Evolutionary conservation across 2,797 vertebrate species (phyloP), one percentile per base, ranked within the genome.

Genomic region (Schizothorax lantsangensis): DNA sequence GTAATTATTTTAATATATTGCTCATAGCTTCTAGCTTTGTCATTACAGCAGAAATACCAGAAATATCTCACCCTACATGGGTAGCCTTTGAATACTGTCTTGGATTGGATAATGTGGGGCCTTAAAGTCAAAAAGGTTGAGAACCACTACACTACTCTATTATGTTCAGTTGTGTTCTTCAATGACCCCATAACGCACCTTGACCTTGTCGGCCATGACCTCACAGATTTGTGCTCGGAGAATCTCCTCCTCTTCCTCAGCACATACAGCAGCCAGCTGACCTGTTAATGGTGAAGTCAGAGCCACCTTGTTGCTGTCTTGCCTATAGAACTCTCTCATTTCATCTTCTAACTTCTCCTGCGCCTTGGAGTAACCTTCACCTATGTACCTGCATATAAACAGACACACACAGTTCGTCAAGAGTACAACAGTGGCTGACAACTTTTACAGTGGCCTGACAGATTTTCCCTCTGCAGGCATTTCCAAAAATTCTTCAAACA

Each of bases 301-400:
- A 43, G 93, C 86, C 21, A 93, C 91, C 30, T 90, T 89, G 15
- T 89, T 90, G 64, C 93, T 88, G 38, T 93, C 93, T 88, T 94
- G 93, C 78, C 92, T 91, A 33, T 99, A 99, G 92, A 95, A 97
- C 14, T 95, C 95, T 89, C 97, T 97, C 97, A 99, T 98, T 78
- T 98, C 95, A 86, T 98, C 97, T 92, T 99, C 98, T 96, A 99
- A 97, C 86, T 94, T 92, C 73, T 99, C 98, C 92, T 98, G 98
- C n/a, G 98, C 97, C 64, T 94, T 95, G 14, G 98, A 99, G 92
- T 99, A 99, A 85, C 96, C 95, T 90, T 97, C 95, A 7, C 98
- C 98, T 69, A 99, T 97, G 91, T 98, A 99, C 91, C 98, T 99
- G 92, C 45, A 80, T 8, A 47, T 17, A 72, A 80, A 85, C 26